These are phyloP conservation scores for Coleophora flavipennella DNA, from an alignment of 2,888 invertebrate species.

Conservation along the genomic window DNA sequence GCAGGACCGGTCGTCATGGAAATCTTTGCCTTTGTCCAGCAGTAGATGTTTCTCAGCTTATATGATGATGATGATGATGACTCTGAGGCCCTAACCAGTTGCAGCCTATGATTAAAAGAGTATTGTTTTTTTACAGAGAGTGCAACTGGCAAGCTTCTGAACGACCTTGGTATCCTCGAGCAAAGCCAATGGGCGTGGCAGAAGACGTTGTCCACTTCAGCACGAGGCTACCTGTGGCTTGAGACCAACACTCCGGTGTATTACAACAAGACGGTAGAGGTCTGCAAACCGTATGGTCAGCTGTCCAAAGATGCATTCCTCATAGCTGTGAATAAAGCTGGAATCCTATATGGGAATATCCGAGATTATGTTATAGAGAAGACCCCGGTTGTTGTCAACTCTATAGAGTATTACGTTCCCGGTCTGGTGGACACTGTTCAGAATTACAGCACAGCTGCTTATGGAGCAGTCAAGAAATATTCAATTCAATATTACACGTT, in stretches of 20 bases:
- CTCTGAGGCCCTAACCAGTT: no score
- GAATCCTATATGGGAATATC: constrained; percentile 59
- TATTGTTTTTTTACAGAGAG: constrained; percentile 63
- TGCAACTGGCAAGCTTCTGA: constrained; percentile 75
- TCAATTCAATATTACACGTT: constrained; percentile 65
- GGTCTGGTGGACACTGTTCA: constrained; percentile 78
- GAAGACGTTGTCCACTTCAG: constrained; percentile 72
- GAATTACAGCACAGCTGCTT: constrained; percentile 52
- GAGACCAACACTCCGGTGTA: constrained; percentile 80
- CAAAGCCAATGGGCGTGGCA: constrained; percentile 77
- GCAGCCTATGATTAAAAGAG: no score
- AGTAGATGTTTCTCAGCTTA: no score
- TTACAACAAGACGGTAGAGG: constrained; percentile 67
- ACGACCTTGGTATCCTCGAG: constrained; percentile 76
- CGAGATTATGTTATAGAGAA: constrained; percentile 66
- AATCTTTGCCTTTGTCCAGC: no score
- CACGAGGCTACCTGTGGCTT: constrained; percentile 76
- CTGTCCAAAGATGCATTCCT: constrained; percentile 73
- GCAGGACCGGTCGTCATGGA: no score
- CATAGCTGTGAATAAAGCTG: constrained; percentile 65
- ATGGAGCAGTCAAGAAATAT: constrained; percentile 56
- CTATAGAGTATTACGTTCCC: constrained; percentile 80
- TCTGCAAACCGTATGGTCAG: constrained; percentile 75
- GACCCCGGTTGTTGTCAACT: constrained; percentile 49
- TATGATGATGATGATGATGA: no score